Percentiles rank a stretch among this genome's conserved stretches.
Conservation (phyloP, 1,140 invertebrate species). For the Lordiphosa mommai region DNA sequence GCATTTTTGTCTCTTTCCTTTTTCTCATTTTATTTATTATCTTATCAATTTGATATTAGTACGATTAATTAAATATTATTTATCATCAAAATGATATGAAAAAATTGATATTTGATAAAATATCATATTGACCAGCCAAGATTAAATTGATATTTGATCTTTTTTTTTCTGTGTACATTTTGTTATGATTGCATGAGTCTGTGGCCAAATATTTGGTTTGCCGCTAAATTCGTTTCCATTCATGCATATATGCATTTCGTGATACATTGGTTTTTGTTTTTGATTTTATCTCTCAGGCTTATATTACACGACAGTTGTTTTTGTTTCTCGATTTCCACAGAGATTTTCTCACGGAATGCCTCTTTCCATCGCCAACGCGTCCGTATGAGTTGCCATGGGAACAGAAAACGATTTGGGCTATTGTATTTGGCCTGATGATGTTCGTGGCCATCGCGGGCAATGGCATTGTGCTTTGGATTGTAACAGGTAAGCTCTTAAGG, state of each 20-base stretch:
- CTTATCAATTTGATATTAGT: too few species aligned
- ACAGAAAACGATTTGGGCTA: slow-evolving; percentile 84
- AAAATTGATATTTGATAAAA: too few species aligned
- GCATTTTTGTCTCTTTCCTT: too few species aligned
- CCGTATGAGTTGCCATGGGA: slow-evolving; percentile 79
- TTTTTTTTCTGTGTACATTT: too few species aligned
- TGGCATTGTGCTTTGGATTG: slow-evolving; percentile 93
- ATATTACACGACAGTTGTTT: background rate
- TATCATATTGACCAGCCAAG: too few species aligned
- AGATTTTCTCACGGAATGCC: slow-evolving; percentile 78
- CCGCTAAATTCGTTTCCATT: background rate
- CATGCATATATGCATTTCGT: too few species aligned
- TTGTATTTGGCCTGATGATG: slow-evolving; percentile 87
- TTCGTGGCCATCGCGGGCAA: slow-evolving; percentile 90
- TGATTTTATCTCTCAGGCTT: slow-evolving; percentile 1
- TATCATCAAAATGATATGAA: too few species aligned
- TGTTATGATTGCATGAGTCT: too few species aligned
- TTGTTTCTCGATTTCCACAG: slow-evolving; percentile 28
- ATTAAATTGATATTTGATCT: too few species aligned
- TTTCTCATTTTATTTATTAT: too few species aligned
- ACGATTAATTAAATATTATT: too few species aligned
- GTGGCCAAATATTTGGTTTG: too few species aligned
- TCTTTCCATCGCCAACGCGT: slow-evolving; percentile 76
- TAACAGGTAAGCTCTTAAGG: slow-evolving; percentile 83
- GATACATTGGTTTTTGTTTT: slow-evolving; percentile 1